phyloP scores from a whole-genome alignment of 2,888 invertebrate species.

The Cepaea hortensis region DNA sequence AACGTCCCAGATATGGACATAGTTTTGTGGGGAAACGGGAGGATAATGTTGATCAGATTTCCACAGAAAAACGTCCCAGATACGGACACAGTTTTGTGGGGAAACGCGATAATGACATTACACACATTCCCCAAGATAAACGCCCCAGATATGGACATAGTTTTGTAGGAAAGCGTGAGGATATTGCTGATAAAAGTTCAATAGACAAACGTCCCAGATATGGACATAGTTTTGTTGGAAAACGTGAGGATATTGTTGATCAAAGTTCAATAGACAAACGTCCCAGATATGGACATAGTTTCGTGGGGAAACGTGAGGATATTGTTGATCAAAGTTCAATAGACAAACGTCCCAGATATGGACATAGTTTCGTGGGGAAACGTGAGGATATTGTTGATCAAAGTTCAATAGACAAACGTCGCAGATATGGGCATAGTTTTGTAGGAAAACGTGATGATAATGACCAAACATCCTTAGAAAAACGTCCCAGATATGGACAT shows the following conservation, averaged over 20 bases:
- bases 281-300: neutral
- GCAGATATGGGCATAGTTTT: slow-evolving; percentile 6
- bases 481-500: neutral
- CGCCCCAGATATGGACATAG: slow-evolving; percentile 16
- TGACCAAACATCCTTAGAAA: neutral
- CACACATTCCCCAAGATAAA: slow-evolving; percentile 1
- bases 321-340: slow-evolving; percentile 40
- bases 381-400: neutral
- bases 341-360: slow-evolving; percentile 42
- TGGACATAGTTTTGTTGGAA: slow-evolving; percentile 26
- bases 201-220: slow-evolving; percentile 18
- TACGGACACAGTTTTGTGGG: slow-evolving; percentile 38
- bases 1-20: slow-evolving; percentile 9
- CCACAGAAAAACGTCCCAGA: slow-evolving; percentile 11
- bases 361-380: slow-evolving; percentile 42
- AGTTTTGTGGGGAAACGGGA: slow-evolving; percentile 30
- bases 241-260: slow-evolving; percentile 8
- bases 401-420: slow-evolving; percentile 35
- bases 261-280: slow-evolving; percentile 31
- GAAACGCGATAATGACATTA: slow-evolving; percentile 19
- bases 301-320: slow-evolving; percentile 18
- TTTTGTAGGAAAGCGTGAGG: slow-evolving; percentile 33
- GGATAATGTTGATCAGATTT: slow-evolving; percentile 13
- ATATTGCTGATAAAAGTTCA: neutral
- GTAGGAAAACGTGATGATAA: slow-evolving; percentile 24